phyloP scores from a whole-genome alignment of 2,888 invertebrate species.

The Pterobdella sp. region DNA sequence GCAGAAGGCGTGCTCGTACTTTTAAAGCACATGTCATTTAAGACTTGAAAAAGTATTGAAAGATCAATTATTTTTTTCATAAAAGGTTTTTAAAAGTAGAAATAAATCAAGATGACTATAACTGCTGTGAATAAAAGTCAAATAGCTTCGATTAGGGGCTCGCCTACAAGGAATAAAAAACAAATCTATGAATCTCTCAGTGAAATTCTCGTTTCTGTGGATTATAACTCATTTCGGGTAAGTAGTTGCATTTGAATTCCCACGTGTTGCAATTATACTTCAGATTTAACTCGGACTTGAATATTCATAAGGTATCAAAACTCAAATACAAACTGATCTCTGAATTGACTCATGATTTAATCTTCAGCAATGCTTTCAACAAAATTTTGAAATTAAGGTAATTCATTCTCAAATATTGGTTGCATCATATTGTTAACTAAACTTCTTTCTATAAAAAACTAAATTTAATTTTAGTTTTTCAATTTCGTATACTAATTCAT shows the following conservation, averaged over 20 bases:
- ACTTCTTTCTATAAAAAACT: neutral
- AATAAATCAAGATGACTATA: neutral
- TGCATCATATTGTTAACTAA: neutral
- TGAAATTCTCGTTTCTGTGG: conserved; percentile 5
- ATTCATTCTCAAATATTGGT: neutral
- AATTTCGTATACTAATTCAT: neutral
- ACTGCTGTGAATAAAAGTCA: neutral
- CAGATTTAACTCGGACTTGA: neutral
- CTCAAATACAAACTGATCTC: neutral
- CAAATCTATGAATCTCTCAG: neutral
- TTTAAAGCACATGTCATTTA: neutral
- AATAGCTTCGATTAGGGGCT: neutral
- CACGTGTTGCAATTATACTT: no score
- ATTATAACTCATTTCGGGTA: neutral
- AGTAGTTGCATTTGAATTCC: no score
- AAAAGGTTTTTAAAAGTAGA: neutral
- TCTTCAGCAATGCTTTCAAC: neutral
- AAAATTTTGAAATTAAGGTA: conserved; percentile 7
- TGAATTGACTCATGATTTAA: conserved; percentile 5
- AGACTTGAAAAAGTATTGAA: neutral
- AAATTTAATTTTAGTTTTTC: neutral
- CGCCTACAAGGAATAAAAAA: neutral
- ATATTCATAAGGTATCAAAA: neutral
- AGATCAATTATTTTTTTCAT: neutral
- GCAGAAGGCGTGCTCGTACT: neutral